Base-by-base conservation (phyloP, 2,888 invertebrate species). In the Alviniconcha strummeri region DNA sequence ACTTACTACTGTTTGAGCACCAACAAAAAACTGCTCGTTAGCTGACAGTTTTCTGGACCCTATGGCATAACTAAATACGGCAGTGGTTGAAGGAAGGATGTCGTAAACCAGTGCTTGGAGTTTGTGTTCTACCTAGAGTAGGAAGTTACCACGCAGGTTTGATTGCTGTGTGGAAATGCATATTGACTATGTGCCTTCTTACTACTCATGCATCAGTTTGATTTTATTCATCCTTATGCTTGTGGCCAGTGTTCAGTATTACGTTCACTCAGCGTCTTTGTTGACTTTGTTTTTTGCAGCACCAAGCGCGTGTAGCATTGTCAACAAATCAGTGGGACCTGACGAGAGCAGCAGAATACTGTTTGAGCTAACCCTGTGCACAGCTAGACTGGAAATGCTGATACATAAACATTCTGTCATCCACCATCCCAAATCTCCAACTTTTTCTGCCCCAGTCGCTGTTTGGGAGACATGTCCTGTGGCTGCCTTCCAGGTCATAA, bases 271-370 rank as follows among this genome's bases (percentile, higher is more conserved):
- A 56, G 6, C 60, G 17, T 54, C 76, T 76, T 75, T 72, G 54
- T 77, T 60, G 17, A 13, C 76, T 76, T 75, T 72, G 54, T 77
- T 60, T n/a, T 71, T 71, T 17, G 4, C 91, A 94, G 94, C 96
- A 97, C 91, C 96, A 96, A 93, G 98, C 98, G 57, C 95, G 97
- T 88, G 97, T 97, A 77, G 98, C 98, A 60, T 95, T 99, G 82
- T 98, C 98, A 82, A 96, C 97, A 76, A 97, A 96, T 93, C 96
- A 97, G 94, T 99, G 98, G 98, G 97, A 98, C 92, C 94, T 98
- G 91, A 97, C 97, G 94, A 95, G 96, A 93, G 98, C 99, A 88
- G 98, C 98, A 81, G 98, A 98, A 94, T 96, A 96, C 93, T 95
- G 97, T 90, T 96, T 97, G 94, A 96, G 86, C 83, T 86, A 86